These are phyloP conservation scores for Cyrtorhinus lividipennis DNA, from an alignment of 1,140 invertebrate genomes.

Conservation along the genomic window DNA sequence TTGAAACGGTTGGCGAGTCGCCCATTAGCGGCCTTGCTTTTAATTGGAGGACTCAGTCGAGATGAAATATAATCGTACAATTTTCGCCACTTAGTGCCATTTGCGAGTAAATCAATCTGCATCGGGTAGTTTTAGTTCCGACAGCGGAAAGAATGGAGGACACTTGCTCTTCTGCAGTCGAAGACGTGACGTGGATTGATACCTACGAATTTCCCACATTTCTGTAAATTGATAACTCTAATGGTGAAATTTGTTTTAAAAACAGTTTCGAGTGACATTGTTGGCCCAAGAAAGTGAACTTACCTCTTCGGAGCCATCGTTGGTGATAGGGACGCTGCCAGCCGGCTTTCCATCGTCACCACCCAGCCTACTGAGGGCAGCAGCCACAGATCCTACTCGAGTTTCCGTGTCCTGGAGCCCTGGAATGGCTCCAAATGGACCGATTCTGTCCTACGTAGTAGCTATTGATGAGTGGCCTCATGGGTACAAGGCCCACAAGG, in stretches of 20 bases:
- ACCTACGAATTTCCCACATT: no score
- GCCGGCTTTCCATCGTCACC: slow-evolving; percentile 54
- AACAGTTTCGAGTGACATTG: slow-evolving; percentile 69
- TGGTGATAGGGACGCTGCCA: slow-evolving; percentile 62
- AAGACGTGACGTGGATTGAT: no score
- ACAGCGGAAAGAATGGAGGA: no score
- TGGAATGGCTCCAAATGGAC: slow-evolving; percentile 72
- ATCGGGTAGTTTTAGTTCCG: no score
- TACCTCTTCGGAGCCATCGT: slow-evolving; percentile 61
- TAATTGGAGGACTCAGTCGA: no score
- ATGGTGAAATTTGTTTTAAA: background rate
- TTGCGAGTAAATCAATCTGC: no score
- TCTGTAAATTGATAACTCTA: no score
- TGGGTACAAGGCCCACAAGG: slow-evolving; percentile 49
- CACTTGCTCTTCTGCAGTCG: no score
- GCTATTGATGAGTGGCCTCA: slow-evolving; percentile 41
- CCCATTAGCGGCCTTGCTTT: no score
- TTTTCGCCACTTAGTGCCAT: no score
- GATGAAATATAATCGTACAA: no score
- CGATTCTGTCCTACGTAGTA: slow-evolving; percentile 68
- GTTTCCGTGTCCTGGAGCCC: slow-evolving; percentile 77
- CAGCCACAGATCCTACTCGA: slow-evolving; percentile 63
- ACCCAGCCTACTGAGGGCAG: slow-evolving; percentile 55
- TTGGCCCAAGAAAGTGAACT: slow-evolving; percentile 48
- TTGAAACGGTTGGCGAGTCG: no score